Percentiles rank a stretch among this genome's conserved stretches.
Conservation (phyloP, 2,888 invertebrate genomes). For the Galerucella calmariensis region DNA sequence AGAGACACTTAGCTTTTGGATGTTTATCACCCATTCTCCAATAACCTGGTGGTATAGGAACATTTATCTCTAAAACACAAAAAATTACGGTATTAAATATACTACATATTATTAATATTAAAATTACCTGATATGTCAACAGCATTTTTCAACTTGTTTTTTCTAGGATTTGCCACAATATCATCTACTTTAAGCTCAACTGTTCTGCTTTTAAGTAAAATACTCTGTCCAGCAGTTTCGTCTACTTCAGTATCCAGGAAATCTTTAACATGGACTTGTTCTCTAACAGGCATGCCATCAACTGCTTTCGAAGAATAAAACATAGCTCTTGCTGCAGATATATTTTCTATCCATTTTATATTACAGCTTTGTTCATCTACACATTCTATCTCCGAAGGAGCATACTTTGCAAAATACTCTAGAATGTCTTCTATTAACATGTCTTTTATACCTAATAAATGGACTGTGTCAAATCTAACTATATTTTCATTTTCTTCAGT, state of each 20-base stretch:
- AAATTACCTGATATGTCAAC: conserved; percentile 57
- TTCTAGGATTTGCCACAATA: conserved; percentile 36
- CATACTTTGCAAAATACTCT: conserved; percentile 80
- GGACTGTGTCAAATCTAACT: conserved; percentile 78
- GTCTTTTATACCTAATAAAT: conserved; percentile 79
- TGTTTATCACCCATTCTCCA: conserved; percentile 80
- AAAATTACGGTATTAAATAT: background rate
- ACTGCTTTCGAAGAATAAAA: conserved; percentile 68
- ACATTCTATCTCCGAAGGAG: conserved; percentile 84
- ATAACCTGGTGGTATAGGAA: conserved; percentile 75
- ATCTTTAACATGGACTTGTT: conserved; percentile 54
- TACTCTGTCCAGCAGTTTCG: conserved; percentile 51
- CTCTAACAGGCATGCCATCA: conserved; percentile 56
- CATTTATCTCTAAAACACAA: conserved; percentile 64
- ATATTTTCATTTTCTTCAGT: conserved; percentile 71
- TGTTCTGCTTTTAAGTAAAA: conserved; percentile 55
- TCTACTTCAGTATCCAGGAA: conserved; percentile 47
- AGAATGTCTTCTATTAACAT: conserved; percentile 84
- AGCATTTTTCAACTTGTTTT: conserved; percentile 61
- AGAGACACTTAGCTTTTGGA: conserved; percentile 74
- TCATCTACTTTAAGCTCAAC: conserved; percentile 52
- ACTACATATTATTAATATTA: background rate
- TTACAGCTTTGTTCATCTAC: conserved; percentile 83
- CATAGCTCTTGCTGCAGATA: conserved; percentile 71
- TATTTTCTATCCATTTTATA: conserved; percentile 72